These are phyloP conservation scores for Eretmocerus hayati DNA, from an alignment of 2,888 invertebrate species.

Conservation along the genomic window DNA sequence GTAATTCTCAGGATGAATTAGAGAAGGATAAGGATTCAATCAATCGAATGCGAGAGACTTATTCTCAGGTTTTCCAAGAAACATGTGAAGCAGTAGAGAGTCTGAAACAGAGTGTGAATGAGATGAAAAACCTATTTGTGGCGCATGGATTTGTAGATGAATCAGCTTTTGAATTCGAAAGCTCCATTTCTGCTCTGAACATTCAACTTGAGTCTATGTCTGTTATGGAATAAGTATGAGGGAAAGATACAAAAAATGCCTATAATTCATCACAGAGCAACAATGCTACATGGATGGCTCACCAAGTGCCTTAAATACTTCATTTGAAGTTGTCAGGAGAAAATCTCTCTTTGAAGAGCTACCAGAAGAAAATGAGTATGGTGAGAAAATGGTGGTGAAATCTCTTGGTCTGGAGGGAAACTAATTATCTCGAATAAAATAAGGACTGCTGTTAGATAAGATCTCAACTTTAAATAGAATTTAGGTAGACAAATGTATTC, in stretches of 20 bases:
- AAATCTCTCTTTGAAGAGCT: constrained; percentile 1
- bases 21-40: constrained; percentile 7
- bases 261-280: constrained; percentile 1
- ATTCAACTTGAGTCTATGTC: constrained; percentile 7
- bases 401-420: too few relatives aligned
- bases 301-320: not conserved
- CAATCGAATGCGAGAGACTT: constrained; percentile 2
- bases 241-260: not conserved
- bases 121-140: constrained; percentile 17
- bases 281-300: not conserved
- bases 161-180: not conserved
- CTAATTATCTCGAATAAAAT: too few relatives aligned
- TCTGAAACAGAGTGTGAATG: constrained; percentile 17
- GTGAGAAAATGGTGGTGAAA: too few relatives aligned
- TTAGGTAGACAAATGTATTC: too few relatives aligned
- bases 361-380: constrained; percentile 15
- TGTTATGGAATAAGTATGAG: not conserved
- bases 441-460: too few relatives aligned
- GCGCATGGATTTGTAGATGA: constrained; percentile 21
- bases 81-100: constrained; percentile 1
- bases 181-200: constrained; percentile 8
- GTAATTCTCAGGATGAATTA: constrained; percentile 8
- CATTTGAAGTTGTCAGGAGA: not conserved
- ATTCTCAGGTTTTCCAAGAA: constrained; percentile 13
- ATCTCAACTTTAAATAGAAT: too few relatives aligned